Percentiles rank a stretch among this genome's conserved stretches.
These are phyloP conservation scores for Pelecanus crispus DNA, from an alignment of 2,113 vertebrate species.

Conservation along the genomic window DNA sequence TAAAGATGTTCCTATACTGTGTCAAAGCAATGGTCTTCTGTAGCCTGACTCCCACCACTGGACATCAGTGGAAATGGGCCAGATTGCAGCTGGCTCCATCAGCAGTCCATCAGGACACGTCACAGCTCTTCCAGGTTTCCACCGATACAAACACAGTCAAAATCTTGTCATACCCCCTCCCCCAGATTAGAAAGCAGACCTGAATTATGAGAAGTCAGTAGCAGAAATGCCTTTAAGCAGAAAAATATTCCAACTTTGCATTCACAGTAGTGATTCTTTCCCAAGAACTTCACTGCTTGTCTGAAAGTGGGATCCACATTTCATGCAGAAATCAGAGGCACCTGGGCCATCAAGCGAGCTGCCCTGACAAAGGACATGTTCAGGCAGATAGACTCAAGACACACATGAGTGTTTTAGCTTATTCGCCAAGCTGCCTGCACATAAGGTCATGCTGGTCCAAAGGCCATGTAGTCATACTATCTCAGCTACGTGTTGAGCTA, in stretches of 20 bases:
- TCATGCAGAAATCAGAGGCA: background rate
- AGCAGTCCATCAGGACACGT: background rate
- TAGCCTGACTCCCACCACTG: background rate
- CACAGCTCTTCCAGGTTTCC: background rate
- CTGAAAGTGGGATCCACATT: background rate
- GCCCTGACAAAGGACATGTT: background rate
- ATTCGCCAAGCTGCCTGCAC: background rate
- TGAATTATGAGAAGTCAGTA: background rate
- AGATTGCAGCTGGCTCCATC: background rate
- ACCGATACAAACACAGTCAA: accelerated
- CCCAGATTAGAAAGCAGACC: background rate
- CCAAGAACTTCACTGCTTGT: background rate
- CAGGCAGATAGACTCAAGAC: background rate
- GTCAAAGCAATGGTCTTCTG: background rate
- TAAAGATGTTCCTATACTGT: background rate
- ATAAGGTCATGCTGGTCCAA: background rate
- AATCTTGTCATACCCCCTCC: background rate
- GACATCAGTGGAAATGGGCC: background rate
- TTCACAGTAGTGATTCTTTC: background rate
- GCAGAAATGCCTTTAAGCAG: background rate
- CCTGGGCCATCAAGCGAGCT: background rate
- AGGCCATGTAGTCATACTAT: background rate
- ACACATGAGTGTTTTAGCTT: background rate
- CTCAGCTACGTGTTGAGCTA: background rate
- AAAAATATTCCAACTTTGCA: background rate